Base-by-base conservation (phyloP, 2,113 vertebrate species). In the Equus quagga region DNA sequence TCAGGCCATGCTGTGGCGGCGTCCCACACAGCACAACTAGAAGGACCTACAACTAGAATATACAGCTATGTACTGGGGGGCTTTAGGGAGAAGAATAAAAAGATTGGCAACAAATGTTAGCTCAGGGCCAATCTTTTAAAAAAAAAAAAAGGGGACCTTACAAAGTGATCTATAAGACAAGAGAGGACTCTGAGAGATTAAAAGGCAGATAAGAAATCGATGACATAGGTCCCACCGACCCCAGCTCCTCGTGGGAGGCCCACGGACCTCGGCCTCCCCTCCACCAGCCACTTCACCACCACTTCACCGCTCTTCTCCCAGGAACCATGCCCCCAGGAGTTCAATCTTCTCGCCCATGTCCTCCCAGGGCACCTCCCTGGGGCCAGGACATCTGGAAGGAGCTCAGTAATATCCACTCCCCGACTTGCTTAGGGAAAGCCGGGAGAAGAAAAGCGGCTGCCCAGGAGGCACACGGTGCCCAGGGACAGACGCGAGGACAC, bases 231-330 rank as follows among this genome's bases (percentile, higher is more conserved):
- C 28, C 7, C 15, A 46, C 17, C 7, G 19, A 46, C 17, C 70
- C 12, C 58, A 70, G 19, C 31, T 62, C 31, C 51, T 62, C 0
- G 0, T 0, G 14, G 33, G 31, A 79, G 18, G 21, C 12, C n/a
- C 4, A 1, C 65, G 14, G 2, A 6, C 21, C 46, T 31, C 3
- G 2, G 10, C 1, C 67, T 26, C 14, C 60, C 8, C 69, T 51
- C 49, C 3, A 0, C 0, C 1, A 62, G 26, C n/a, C 54, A 26
- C 11, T 6, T 51, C 17, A 21, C 7, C 73, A 12, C 24, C 36
- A 41, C 36, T 41, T 41, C 36, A 41, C 1, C 2, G 4, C 8
- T 33, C 14, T 12, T 69, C 75, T 54, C 81, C 60, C 19, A 6
- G 79, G 60, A 64, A 28, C 21, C 21, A 14, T 6, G 14, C 10